Conservation (phyloP, 2,888 invertebrate genomes). For the Sthenelais limicola region DNA sequence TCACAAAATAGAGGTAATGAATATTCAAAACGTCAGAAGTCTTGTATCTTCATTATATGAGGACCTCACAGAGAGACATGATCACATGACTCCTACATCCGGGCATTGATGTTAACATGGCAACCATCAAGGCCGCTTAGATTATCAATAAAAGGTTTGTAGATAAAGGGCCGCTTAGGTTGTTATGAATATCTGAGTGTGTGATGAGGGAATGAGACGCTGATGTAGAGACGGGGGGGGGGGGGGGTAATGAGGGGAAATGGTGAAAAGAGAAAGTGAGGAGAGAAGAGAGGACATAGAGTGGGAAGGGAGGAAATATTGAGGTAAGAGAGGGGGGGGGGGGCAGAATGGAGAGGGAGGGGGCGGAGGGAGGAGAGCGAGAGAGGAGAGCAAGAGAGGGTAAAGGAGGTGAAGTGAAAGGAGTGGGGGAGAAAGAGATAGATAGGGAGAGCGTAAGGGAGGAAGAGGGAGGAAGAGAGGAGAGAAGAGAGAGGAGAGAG, state of each 20-base stretch:
- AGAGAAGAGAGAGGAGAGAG: not conserved
- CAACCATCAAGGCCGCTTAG: no score
- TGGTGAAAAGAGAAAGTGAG: not conserved
- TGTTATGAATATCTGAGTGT: not conserved
- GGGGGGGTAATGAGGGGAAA: not conserved
- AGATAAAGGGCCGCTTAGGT: not conserved
- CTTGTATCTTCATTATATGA: no score
- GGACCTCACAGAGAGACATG: no score
- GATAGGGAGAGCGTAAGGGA: not conserved
- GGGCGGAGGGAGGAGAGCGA: not conserved
- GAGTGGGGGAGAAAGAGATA: not conserved
- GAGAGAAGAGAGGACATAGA: not conserved
- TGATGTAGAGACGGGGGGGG: not conserved
- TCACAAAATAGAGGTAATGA: no score
- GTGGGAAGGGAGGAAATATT: not conserved
- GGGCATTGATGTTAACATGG: no score
- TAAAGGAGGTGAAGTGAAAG: not conserved
- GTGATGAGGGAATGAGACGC: not conserved
- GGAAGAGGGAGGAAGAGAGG: not conserved
- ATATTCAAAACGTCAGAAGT: no score
- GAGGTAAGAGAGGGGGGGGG: not conserved
- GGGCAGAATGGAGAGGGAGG: not conserved
- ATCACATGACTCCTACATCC: no score
- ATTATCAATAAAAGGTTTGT: no score
- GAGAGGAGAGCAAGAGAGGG: not conserved